phyloP scores from a whole-genome alignment of 2,888 invertebrate species.

The Osmoderma eremita region DNA sequence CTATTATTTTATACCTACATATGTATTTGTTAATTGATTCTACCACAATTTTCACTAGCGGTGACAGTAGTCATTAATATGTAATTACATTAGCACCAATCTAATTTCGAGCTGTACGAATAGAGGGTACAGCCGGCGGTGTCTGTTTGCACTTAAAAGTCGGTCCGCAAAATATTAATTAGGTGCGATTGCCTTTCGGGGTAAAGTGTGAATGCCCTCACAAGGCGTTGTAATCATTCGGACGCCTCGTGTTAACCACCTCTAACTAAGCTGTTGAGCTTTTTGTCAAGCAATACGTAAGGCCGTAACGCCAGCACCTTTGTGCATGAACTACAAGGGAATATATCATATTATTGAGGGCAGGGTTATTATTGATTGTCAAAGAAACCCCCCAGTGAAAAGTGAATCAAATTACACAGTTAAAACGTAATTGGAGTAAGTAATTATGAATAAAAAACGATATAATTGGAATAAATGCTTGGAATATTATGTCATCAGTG shows the following conservation, averaged over 20 bases:
- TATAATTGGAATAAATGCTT: not conserved
- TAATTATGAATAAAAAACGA: constrained; percentile 8
- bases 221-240: constrained; percentile 19
- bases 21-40: too few relatives aligned
- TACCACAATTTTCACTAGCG: too few relatives aligned
- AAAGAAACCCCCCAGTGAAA: constrained; percentile 27
- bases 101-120: not conserved
- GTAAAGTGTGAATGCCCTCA: constrained; percentile 26
- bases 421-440: constrained; percentile 18
- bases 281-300: constrained; percentile 12
- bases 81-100: constrained; percentile 11
- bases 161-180: constrained; percentile 30
- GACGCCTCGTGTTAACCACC: constrained; percentile 4
- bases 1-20: too few relatives aligned
- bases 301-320: not conserved
- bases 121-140: constrained; percentile 16
- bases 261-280: not conserved
- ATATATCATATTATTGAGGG: constrained; percentile 4
- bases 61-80: not conserved
- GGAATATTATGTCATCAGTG: not conserved
- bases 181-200: constrained; percentile 14
- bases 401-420: constrained; percentile 16
- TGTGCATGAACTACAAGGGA: not conserved
- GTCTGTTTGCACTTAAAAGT: constrained; percentile 23
- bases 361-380: constrained; percentile 25